A percentile compares a stretch with the other conserved stretches of the same genome.
phyloP scores from a whole-genome alignment of 2,888 invertebrate genomes.

The Agapostemon virescens region DNA sequence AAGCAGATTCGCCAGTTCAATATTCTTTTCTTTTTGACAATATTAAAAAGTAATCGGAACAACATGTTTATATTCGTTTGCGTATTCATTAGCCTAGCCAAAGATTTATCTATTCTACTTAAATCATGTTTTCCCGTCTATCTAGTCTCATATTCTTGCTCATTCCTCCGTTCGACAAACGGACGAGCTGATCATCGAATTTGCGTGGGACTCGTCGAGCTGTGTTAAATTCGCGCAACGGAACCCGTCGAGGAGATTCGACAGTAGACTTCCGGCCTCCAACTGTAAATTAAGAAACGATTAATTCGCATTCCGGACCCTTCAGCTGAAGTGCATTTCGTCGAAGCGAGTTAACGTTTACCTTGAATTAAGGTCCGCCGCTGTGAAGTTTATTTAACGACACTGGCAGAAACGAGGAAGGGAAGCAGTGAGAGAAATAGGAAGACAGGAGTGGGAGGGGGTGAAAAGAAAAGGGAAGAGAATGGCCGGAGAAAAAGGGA shows the following conservation, averaged over 20 bases:
- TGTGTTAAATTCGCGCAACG: not conserved
- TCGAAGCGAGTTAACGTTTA: conserved; percentile 6
- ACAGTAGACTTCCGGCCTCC: not conserved
- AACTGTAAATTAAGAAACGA: conserved; percentile 14
- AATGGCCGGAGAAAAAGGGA: not conserved
- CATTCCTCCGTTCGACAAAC: no score
- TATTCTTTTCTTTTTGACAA: not conserved
- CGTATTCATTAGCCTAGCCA: no score
- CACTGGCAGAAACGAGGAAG: not conserved
- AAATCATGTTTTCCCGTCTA: not conserved
- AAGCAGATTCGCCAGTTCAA: no score
- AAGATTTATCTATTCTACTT: no score
- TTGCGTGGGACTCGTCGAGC: not conserved
- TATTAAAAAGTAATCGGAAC: not conserved
- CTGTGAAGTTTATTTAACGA: conserved; percentile 13
- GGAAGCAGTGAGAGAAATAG: no score
- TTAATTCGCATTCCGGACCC: conserved; percentile 10
- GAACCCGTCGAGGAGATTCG: conserved; percentile 1
- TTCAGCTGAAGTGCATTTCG: conserved; percentile 17
- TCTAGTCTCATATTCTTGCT: not conserved
- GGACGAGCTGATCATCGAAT: not conserved
- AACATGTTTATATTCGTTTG: not conserved
- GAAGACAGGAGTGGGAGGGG: not conserved
- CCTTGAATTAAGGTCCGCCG: conserved; percentile 2
- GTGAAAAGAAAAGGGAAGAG: not conserved